Base-by-base conservation (phyloP, 2,113 vertebrate species). In the Oryzias celebensis region DNA sequence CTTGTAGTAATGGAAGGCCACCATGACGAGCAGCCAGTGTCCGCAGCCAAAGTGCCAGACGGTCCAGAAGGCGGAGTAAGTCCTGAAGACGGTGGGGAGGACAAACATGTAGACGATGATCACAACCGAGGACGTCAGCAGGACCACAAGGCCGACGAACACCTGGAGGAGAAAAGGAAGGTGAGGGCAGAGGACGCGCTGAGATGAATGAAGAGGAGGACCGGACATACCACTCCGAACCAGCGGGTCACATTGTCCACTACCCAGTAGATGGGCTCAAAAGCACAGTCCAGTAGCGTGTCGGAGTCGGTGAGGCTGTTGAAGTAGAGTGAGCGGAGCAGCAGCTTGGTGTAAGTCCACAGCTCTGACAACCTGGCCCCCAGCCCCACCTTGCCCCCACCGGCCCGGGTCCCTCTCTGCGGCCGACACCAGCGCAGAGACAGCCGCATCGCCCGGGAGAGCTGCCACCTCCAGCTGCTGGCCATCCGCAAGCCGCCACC, bases 1-100 rank as follows among this genome's bases (percentile, higher is more conserved):
- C 92, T 96, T 98, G 90, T 98, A 98, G 85, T 99, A 99, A 81
- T 98, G 96, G 85, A 97, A 99, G 75, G 95, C 87, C 0, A 98
- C 90, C 94, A 98, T 97, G 56, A 96, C 44, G 20, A 99, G 94
- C 57, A 98, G 95, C 97, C 97, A 99, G 91, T 99, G 95, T 43
- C 96, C 96, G 0, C 94, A 97, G 85, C 91, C 79, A 0, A 99
- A 83, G 77, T 98, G 97, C 95, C 94, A 97, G 74, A 87, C 86
- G 73, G 93, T 86, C 91, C 94, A 94, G 67, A 85, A 88, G 16
- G 85, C 66, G 0, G 94, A 90, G 77, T 98, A 98, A 0, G 93
- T 95, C 74, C 82, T 91, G 58, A 98, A 41, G 68, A 98, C 95
- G 31, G 91, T 89, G 58, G 97, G 97, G 23, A 99, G 86, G 75